Evolutionary conservation across 2,797 vertebrate genomes (phyloP).

Genomic region (Melanotaenia pygmaea): DNA sequence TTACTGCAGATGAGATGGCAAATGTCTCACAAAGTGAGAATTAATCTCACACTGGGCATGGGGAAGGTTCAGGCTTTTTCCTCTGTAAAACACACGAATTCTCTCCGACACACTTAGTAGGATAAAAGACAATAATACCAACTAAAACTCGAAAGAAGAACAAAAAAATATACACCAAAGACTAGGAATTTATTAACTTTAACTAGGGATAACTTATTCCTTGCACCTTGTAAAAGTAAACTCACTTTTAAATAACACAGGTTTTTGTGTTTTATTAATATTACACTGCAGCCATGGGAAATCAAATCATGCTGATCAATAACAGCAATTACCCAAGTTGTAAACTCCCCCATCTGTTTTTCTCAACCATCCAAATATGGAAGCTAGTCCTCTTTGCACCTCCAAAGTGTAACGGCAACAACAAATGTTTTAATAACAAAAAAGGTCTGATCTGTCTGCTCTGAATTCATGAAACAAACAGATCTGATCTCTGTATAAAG

Average conservation of each 20-base stretch:
- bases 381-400: neutral
- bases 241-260: conserved; percentile 16
- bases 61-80: neutral
- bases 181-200: conserved; percentile 4
- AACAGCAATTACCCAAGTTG: conserved; percentile 10
- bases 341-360: neutral
- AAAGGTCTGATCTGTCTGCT: neutral
- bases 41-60: neutral
- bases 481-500: neutral
- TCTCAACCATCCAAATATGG: neutral
- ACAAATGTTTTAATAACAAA: neutral
- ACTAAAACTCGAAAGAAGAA: neutral
- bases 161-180: neutral
- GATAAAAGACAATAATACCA: neutral
- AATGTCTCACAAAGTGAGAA: neutral
- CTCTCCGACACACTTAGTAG: neutral
- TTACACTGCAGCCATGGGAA: conserved; percentile 7
- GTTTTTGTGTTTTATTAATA: conserved; percentile 11
- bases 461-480: neutral
- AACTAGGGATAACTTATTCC: conserved; percentile 1
- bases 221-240: neutral
- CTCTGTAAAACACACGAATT: neutral
- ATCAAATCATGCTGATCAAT: conserved; percentile 20
- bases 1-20: neutral
- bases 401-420: neutral